These are phyloP conservation scores for Neofelis nebulosa DNA, from an alignment of 2,113 vertebrate genomes.

Conservation along the genomic window DNA sequence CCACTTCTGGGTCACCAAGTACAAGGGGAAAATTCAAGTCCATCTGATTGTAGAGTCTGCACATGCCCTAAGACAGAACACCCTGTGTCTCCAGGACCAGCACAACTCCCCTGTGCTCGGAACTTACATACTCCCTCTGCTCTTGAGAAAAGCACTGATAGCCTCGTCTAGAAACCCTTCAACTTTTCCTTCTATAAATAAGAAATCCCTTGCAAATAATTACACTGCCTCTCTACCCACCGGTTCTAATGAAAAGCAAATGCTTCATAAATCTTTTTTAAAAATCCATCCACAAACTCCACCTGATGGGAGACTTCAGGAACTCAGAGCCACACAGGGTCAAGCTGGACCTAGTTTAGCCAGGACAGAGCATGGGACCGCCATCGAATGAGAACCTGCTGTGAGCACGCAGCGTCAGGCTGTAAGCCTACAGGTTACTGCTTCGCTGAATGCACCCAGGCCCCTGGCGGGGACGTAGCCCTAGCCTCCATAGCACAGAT, in stretches of 20 bases:
- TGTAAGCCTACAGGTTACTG: background rate
- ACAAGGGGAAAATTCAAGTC: background rate
- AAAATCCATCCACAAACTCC: background rate
- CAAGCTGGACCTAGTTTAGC: background rate
- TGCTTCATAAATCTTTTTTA: background rate
- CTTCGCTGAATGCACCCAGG: background rate
- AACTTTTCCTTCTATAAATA: background rate
- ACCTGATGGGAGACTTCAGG: background rate
- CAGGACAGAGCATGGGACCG: background rate
- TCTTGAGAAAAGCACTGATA: background rate
- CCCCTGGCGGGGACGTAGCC: too few species aligned
- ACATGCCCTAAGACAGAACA: background rate
- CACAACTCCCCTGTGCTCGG: background rate
- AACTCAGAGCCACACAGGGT: background rate
- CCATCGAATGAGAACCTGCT: too few species aligned
- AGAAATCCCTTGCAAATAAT: constrained; percentile 1
- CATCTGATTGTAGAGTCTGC: background rate
- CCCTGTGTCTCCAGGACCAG: background rate
- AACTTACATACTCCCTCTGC: background rate
- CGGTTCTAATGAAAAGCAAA: background rate
- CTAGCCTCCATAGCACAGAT: background rate
- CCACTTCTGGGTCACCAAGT: background rate
- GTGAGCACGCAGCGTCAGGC: too few species aligned
- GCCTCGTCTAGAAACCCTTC: background rate
- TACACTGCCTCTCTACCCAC: background rate